Base-by-base conservation (phyloP, 2,888 invertebrate genomes). In the Andrena hattorfiana region DNA sequence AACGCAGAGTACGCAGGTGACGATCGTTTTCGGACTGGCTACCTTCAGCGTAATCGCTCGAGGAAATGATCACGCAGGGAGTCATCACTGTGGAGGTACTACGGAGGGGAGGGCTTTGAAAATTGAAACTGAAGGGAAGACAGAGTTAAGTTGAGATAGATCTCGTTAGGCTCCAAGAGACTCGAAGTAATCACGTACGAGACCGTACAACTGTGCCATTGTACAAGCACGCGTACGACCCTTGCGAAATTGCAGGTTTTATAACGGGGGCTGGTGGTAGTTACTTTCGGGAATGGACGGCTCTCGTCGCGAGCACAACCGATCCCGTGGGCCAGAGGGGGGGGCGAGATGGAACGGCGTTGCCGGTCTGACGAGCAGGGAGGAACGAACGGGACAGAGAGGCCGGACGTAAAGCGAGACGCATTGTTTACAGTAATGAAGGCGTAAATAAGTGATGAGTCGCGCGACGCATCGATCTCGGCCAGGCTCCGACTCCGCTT, bases 401-500 rank as follows among this genome's bases (percentile, higher is more conserved):
- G 68, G 66, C 72, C 75, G 88, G 86, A 86, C 81, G 86, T 84
- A 86, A 87, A 90, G 89, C 88, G 89, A 87, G 89, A 88, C 86
- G 89, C 90, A 92, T 92, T 92, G 92, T 92, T 92, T 92, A 92
- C 91, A 90, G 92, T 92, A 92, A 92, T 92, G 92, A 92, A 92
- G 91, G 91, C 91, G 91, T 92, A 92, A 92, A 92, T 92, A 92
- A 92, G 90, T 90, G 89, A 91, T 89, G 92, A 92, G 89, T 64
- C 83, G 86, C 90, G 91, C 88, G 89, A 88, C 87, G 87, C 89
- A 89, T 86, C 90, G 91, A 92, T 92, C 91, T 84, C 80, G 54
- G 67, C 59, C 66, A 70, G 73, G 82, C 70, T 23, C 76, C 56
- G 35, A 68, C 70, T 77, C 59, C 70, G 74, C 68, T 87, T 76